Evolutionary conservation across 1,140 invertebrate species (phyloP).

Genomic region (Lordiphosa stackelbergi): DNA sequence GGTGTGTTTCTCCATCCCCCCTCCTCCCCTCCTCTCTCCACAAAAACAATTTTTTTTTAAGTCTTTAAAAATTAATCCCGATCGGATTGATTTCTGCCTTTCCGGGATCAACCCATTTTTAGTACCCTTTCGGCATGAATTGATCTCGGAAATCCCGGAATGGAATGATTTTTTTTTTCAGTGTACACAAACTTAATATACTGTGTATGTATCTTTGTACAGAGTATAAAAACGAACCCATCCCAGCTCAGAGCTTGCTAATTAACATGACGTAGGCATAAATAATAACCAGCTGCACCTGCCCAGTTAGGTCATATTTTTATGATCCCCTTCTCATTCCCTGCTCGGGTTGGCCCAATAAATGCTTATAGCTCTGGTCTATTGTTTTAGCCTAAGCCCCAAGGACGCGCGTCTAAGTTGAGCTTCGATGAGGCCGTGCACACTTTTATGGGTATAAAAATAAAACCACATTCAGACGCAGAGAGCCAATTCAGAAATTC

Average conservation of each 20-base stretch:
- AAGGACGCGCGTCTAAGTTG: conserved; percentile 39
- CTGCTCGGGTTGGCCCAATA: conserved; percentile 37
- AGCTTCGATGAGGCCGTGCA: conserved; percentile 5
- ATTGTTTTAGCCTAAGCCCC: conserved; percentile 60
- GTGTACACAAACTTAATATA: too few relatives aligned
- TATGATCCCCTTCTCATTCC: not conserved
- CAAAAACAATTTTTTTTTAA: too few relatives aligned
- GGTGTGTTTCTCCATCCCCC: too few relatives aligned
- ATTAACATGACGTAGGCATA: conserved; percentile 60
- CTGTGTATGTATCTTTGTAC: too few relatives aligned
- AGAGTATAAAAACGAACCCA: not conserved
- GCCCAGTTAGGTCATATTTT: not conserved
- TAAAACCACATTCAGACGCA: conserved; percentile 59
- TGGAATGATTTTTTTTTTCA: too few relatives aligned
- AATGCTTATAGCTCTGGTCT: conserved; percentile 29
- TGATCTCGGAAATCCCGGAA: too few relatives aligned
- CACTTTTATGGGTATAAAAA: conserved; percentile 44
- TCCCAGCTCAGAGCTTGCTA: conserved; percentile 45
- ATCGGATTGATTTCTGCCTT: too few relatives aligned
- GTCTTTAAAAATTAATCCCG: too few relatives aligned
- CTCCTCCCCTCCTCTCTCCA: too few relatives aligned
- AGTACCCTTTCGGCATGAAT: too few relatives aligned
- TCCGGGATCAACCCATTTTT: too few relatives aligned
- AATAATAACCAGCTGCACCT: conserved; percentile 35
- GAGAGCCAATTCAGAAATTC: conserved; percentile 72